Evolutionary conservation across 2,888 invertebrate genomes (phyloP).

Genomic region (Dorcus parallelipipedus): DNA sequence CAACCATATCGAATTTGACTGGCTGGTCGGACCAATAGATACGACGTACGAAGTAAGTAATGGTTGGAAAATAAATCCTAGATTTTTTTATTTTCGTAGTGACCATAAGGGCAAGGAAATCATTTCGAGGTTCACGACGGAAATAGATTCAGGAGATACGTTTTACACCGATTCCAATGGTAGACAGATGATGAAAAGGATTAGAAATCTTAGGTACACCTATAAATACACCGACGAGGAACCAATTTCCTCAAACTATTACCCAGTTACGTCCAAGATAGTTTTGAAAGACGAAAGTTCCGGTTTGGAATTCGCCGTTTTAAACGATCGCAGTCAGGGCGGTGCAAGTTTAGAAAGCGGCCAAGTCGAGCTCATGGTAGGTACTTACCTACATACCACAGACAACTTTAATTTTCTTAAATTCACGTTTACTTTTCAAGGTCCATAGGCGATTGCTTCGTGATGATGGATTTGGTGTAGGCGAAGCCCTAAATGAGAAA

Average conservation of each 20-base stretch:
- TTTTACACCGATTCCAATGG: slow-evolving; percentile 95
- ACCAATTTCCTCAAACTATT: slow-evolving; percentile 80
- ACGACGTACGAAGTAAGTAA: slow-evolving; percentile 50
- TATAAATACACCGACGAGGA: slow-evolving; percentile 68
- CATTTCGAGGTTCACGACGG: slow-evolving; percentile 65
- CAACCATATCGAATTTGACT: slow-evolving; percentile 64
- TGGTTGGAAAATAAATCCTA: background rate
- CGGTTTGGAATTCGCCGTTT: slow-evolving; percentile 49
- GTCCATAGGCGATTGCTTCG: slow-evolving; percentile 63
- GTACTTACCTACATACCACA: too few relatives aligned
- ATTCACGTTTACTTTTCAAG: slow-evolving; percentile 40
- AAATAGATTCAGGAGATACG: slow-evolving; percentile 57
- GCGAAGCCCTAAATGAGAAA: slow-evolving; percentile 67
- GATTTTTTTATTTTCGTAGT: slow-evolving; percentile 39
- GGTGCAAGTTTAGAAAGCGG: slow-evolving; percentile 72
- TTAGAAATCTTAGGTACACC: slow-evolving; percentile 65
- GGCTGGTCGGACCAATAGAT: slow-evolving; percentile 70
- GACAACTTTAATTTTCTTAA: background rate
- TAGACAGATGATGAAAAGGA: slow-evolving; percentile 72
- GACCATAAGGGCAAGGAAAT: slow-evolving; percentile 72
- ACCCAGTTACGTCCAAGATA: slow-evolving; percentile 85
- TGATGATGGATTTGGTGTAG: slow-evolving; percentile 71
- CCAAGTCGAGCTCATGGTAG: slow-evolving; percentile 70
- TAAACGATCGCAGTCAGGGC: slow-evolving; percentile 75
- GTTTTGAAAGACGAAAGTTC: slow-evolving; percentile 54